These are phyloP conservation scores for Tenthredo livida DNA, from an alignment of 2,888 invertebrate genomes.

Conservation along the genomic window DNA sequence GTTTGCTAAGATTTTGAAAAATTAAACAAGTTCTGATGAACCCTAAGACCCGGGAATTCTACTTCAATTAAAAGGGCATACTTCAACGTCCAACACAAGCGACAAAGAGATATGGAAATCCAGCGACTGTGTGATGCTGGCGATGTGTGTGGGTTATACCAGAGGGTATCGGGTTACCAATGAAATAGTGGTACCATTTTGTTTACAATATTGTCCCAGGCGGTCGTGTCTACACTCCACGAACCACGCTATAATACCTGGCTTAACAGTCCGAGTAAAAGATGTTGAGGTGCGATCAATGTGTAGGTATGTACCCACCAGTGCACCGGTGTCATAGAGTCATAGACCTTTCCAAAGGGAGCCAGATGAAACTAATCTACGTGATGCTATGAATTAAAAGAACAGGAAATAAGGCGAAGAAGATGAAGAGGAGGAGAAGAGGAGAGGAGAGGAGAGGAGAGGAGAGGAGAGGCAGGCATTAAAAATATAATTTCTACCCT, in stretches of 20 bases:
- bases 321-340: slow-evolving; percentile 2
- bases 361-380: not conserved
- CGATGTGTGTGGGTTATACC: slow-evolving; percentile 75
- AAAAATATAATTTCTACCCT: not conserved
- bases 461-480: not conserved
- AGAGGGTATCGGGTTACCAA: slow-evolving; percentile 74
- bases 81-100: not conserved
- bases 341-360: not conserved
- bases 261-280: not conserved
- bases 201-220: slow-evolving; percentile 75
- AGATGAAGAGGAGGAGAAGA: not conserved
- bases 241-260: not conserved
- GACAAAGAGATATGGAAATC: not conserved
- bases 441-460: not conserved
- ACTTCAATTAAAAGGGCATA: not conserved
- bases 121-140: not conserved
- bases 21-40: not conserved
- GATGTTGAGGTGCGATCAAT: slow-evolving; percentile 1
- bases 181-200: slow-evolving; percentile 78
- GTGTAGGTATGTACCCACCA: not conserved
- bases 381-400: not conserved
- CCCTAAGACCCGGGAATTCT: not conserved
- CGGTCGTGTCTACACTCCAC: slow-evolving; percentile 23
- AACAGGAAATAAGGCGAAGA: not conserved
- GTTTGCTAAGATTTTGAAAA: not conserved